These are phyloP conservation scores for Heliconius ethilla DNA, from an alignment of 2,888 invertebrate genomes.

Conservation along the genomic window DNA sequence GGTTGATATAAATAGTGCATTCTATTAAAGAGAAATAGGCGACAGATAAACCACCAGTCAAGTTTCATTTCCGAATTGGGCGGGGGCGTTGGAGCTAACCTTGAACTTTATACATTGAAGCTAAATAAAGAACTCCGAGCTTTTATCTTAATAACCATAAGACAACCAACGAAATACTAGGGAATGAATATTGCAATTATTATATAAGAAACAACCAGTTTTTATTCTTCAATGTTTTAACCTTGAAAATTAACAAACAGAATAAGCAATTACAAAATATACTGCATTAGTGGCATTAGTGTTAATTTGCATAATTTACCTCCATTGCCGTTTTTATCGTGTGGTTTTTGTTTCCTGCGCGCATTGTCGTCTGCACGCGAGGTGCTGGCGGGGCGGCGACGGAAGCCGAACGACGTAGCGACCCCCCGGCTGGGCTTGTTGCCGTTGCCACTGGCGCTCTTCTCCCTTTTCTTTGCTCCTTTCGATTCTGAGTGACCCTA, in stretches of 20 bases:
- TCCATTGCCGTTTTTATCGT: slow-evolving; percentile 78
- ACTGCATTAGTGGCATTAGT: background rate
- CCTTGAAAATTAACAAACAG: background rate
- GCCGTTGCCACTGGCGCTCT: slow-evolving; percentile 69
- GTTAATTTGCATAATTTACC: slow-evolving; percentile 52
- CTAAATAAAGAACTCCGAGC: slow-evolving; percentile 1
- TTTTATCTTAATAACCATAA: slow-evolving; percentile 12
- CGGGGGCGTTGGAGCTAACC: slow-evolving; percentile 2
- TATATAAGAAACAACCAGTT: background rate
- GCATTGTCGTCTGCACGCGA: slow-evolving; percentile 76
- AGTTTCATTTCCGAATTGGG: background rate
- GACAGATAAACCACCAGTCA: background rate
- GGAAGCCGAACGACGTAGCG: slow-evolving; percentile 92
- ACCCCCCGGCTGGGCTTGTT: slow-evolving; percentile 85
- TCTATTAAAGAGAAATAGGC: background rate
- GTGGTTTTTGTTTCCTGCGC: slow-evolving; percentile 68
- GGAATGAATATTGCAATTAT: background rate
- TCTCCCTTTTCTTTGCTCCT: slow-evolving; percentile 81
- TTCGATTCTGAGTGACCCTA: slow-evolving; percentile 85
- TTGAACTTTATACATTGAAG: slow-evolving; percentile 19
- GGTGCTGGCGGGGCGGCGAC: slow-evolving; percentile 83
- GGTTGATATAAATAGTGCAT: background rate
- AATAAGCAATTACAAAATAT: background rate
- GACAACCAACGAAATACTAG: background rate
- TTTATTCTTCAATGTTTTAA: background rate